These are phyloP conservation scores for Himalopsyche kuldschensis DNA, from an alignment of 2,888 invertebrate genomes.

Conservation along the genomic window DNA sequence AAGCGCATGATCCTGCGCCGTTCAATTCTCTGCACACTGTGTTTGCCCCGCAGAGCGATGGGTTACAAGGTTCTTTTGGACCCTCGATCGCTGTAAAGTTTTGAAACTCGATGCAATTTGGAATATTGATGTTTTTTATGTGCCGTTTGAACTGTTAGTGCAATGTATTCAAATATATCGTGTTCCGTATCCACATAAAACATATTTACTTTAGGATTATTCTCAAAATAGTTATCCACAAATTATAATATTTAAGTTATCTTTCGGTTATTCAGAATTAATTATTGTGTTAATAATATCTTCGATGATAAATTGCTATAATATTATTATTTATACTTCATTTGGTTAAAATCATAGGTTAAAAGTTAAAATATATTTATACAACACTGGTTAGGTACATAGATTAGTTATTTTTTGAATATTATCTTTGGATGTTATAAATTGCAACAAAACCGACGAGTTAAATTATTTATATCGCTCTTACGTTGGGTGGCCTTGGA, in stretches of 20 bases:
- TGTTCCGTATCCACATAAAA: not conserved
- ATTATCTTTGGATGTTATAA: not conserved
- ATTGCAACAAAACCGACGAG: not conserved
- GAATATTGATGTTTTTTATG: not conserved
- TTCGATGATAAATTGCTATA: not conserved
- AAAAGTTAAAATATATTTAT: not conserved
- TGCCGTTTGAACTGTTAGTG: not conserved
- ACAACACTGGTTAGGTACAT: not conserved
- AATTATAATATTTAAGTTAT: not conserved
- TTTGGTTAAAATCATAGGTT: not conserved
- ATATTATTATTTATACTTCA: not conserved
- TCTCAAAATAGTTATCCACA: not conserved
- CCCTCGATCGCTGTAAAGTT: slow-evolving; percentile 59
- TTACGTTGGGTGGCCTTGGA: slow-evolving; percentile 44
- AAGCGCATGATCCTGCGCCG: slow-evolving; percentile 76
- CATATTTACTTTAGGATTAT: not conserved
- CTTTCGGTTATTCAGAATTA: not conserved
- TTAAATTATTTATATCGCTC: not conserved
- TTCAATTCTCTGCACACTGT: slow-evolving; percentile 75
- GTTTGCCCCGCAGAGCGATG: slow-evolving; percentile 79
- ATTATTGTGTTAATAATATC: not conserved
- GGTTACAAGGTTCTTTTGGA: slow-evolving; percentile 73
- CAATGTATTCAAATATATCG: not conserved
- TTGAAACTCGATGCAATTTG: slow-evolving; percentile 7
- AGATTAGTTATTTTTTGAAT: not conserved